phyloP scores from a whole-genome alignment of 2,113 vertebrate genomes.

The Sander lucioperca region DNA sequence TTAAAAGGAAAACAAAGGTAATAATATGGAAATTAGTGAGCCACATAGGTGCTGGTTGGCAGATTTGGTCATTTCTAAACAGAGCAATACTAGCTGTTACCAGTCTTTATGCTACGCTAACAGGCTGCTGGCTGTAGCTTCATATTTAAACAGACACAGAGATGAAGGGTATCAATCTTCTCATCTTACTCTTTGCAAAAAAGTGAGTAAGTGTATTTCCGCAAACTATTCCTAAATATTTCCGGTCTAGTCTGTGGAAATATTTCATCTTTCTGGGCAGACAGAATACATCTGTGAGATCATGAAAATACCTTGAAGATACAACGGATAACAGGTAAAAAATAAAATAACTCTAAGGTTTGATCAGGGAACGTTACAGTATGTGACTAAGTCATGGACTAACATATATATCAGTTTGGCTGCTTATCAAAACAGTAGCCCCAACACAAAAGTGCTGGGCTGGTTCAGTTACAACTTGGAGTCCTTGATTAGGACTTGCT shows the following conservation, averaged over 20 bases:
- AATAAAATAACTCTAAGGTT: neutral
- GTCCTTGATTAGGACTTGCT: constrained; percentile 45
- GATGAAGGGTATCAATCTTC: neutral
- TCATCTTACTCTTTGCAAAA: neutral
- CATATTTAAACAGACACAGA: neutral
- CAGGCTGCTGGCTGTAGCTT: neutral
- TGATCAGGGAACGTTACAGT: neutral
- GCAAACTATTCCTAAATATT: neutral
- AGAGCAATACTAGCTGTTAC: neutral
- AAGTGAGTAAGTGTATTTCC: neutral
- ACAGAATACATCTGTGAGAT: neutral
- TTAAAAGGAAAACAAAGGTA: constrained; percentile 4
- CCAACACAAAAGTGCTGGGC: neutral
- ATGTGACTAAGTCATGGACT: neutral
- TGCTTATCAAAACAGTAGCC: neutral
- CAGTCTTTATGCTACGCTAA: neutral
- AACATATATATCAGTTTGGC: constrained; percentile 1
- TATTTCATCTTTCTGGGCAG: neutral
- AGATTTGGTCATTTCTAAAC: neutral
- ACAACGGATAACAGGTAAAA: neutral
- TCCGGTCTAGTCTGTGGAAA: neutral
- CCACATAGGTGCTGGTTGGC: neutral
- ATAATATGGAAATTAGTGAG: neutral
- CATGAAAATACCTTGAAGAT: neutral
- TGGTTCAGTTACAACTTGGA: constrained; percentile 16